Conservation (phyloP, 1,140 invertebrate genomes). For the Caenorhabditis inopinata region DNA sequence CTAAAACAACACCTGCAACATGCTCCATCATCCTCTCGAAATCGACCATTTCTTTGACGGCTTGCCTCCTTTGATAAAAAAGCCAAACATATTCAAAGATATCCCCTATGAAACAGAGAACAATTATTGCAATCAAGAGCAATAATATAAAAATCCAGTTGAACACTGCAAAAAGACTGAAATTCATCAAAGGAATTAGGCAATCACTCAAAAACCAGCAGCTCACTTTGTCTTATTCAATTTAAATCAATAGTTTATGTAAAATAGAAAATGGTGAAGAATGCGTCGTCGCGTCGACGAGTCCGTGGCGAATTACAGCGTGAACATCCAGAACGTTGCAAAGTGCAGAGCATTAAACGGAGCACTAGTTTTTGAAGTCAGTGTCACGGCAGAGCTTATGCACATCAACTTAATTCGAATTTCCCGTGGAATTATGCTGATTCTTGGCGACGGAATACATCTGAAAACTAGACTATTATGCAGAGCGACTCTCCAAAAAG, state of each 20-base stretch:
- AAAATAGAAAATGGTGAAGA: background rate
- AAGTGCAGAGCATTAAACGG: too few species aligned
- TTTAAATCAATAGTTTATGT: background rate
- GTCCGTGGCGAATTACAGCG: too few species aligned
- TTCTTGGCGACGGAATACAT: too few species aligned
- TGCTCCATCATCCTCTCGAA: conserved; percentile 16
- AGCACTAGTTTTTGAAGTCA: too few species aligned
- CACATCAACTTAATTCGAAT: too few species aligned
- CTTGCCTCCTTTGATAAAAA: background rate
- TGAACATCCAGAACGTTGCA: too few species aligned
- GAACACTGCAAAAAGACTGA: background rate
- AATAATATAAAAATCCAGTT: conserved; percentile 15
- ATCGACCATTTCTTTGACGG: background rate
- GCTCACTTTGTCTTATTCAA: background rate
- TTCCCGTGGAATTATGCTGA: too few species aligned
- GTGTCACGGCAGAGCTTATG: too few species aligned
- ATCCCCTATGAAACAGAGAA: background rate
- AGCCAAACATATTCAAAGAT: conserved; percentile 8
- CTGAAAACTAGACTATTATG: too few species aligned
- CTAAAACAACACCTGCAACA: background rate
- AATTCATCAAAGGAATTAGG: too few species aligned
- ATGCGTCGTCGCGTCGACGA: too few species aligned
- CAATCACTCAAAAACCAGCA: background rate
- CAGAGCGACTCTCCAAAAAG: too few species aligned
- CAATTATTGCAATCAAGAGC: background rate